phyloP scores from a whole-genome alignment of 35 echinoderm and acorn worm species.

The Chiridota heheva region DNA sequence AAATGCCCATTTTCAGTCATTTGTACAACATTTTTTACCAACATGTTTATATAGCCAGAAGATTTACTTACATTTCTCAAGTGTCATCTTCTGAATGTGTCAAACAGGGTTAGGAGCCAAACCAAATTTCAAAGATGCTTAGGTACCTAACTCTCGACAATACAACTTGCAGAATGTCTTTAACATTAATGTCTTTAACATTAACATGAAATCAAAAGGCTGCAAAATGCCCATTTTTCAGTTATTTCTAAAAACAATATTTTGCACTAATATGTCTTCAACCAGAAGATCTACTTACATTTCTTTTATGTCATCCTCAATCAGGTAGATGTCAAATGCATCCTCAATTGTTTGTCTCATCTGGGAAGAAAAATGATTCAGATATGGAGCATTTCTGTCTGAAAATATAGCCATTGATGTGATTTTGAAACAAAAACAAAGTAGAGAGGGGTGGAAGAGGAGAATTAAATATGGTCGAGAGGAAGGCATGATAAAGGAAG shows the following conservation, averaged over 20 bases:
- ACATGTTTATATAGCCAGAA: too few relatives aligned
- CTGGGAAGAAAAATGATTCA: constrained; percentile 49
- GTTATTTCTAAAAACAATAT: background rate
- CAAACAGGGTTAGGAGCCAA: too few relatives aligned
- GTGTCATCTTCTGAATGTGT: too few relatives aligned
- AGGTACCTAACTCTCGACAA: background rate
- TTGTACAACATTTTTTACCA: too few relatives aligned
- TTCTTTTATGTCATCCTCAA: constrained; percentile 54
- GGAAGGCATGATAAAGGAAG: too few relatives aligned
- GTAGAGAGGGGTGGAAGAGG: background rate
- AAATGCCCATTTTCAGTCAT: too few relatives aligned
- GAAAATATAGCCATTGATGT: background rate
- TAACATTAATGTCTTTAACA: background rate
- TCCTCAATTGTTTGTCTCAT: constrained; percentile 88
- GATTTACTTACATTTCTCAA: constrained; percentile 44
- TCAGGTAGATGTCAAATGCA: constrained; percentile 80
- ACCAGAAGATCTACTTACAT: constrained; percentile 47
- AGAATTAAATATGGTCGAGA: too few relatives aligned
- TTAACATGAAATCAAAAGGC: background rate
- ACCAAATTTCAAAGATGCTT: too few relatives aligned
- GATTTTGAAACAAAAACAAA: background rate
- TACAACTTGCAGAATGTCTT: background rate
- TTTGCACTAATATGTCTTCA: background rate
- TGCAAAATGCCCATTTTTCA: background rate
- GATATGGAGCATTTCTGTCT: background rate